phyloP scores from a whole-genome alignment of 1,140 invertebrate species.

The Octopus sinensis region DNA sequence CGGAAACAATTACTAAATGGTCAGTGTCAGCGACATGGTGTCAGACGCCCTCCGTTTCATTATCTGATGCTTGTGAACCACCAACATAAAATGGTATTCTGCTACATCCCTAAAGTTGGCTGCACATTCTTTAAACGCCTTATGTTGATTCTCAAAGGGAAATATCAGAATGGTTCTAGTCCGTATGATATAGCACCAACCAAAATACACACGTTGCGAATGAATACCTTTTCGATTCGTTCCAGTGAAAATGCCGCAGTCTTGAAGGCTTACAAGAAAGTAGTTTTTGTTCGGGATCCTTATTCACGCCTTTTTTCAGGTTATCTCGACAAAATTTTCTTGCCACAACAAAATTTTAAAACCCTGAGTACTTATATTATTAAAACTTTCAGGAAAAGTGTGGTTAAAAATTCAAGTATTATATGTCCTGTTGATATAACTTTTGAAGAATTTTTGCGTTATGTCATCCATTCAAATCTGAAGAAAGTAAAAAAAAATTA shows the following conservation, averaged over 20 bases:
- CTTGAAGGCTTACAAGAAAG: neutral
- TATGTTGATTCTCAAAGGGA: neutral
- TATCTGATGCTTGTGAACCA: too few relatives aligned
- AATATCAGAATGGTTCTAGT: neutral
- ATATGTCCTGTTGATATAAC: conserved; percentile 14
- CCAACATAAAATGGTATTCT: too few relatives aligned
- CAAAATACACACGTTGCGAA: neutral
- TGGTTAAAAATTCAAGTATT: too few relatives aligned
- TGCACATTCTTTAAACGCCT: conserved; percentile 8
- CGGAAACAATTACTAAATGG: too few relatives aligned
- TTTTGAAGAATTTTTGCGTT: conserved; percentile 22
- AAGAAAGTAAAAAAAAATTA: conserved; percentile 23
- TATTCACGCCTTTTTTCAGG: conserved; percentile 22
- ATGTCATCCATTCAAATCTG: neutral
- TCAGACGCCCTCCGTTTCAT: too few relatives aligned
- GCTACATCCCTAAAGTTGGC: neutral
- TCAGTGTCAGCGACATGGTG: too few relatives aligned
- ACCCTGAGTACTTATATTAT: conserved; percentile 16
- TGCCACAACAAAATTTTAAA: conserved; percentile 1
- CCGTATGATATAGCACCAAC: neutral
- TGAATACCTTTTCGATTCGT: neutral
- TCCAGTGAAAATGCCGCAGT: neutral
- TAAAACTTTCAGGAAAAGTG: neutral
- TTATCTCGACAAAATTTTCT: conserved; percentile 27
- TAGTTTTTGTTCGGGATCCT: conserved; percentile 22